Conservation (phyloP, 2,888 invertebrate species). For the Eumerus sabulonum region DNA sequence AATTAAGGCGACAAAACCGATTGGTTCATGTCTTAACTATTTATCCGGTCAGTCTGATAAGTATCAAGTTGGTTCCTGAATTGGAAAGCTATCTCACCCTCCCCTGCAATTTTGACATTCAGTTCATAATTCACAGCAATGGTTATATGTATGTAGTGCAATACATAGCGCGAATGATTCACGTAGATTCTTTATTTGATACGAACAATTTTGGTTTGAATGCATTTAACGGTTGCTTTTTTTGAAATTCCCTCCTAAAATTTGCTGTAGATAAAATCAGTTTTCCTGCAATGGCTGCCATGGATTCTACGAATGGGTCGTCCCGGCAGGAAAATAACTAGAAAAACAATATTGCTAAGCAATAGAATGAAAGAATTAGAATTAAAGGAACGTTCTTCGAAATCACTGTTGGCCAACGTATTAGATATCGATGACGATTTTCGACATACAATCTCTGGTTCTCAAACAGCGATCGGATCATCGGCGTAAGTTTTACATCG, state of each 20-base stretch:
- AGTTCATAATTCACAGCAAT: no score
- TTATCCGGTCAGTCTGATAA: no score
- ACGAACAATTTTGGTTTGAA: no score
- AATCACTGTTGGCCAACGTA: slow-evolving; percentile 95
- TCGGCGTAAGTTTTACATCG: slow-evolving; percentile 81
- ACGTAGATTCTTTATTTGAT: no score
- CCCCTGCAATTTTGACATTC: no score
- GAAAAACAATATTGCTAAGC: slow-evolving; percentile 93
- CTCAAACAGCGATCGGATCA: slow-evolving; percentile 82
- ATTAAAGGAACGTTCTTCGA: slow-evolving; percentile 95
- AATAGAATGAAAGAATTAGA: slow-evolving; percentile 95
- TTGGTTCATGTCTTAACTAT: no score
- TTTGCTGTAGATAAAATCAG: slow-evolving; percentile 88
- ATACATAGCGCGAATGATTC: no score
- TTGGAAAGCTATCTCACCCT: no score
- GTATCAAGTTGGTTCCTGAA: no score
- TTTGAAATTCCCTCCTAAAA: not conserved
- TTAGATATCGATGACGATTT: slow-evolving; percentile 97
- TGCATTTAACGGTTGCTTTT: not conserved
- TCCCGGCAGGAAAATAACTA: slow-evolving; percentile 95
- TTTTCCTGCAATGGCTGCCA: slow-evolving; percentile 98
- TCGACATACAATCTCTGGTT: slow-evolving; percentile 84
- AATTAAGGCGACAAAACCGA: no score
- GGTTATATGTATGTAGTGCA: no score
- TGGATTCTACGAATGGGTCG: slow-evolving; percentile 97